Conservation (phyloP, 1,140 invertebrate genomes). For the Apis mellifera region Amel_HAv3.1 CM009939.2:4613501-4614000, state of each 20-base stretch:
- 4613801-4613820: background rate
- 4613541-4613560: background rate
- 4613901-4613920: slow-evolving; percentile 11
- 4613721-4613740: background rate
- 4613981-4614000: background rate
- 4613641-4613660: too few species aligned
- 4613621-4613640: too few species aligned
- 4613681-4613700: background rate
- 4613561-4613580: background rate
- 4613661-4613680: background rate
- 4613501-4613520: background rate
- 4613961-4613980: slow-evolving; percentile 7
- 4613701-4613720: background rate
- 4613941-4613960: slow-evolving; percentile 6
- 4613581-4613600: too few species aligned
- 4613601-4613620: too few species aligned
- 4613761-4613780: background rate
- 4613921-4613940: slow-evolving; percentile 1
- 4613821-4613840: background rate
- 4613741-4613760: background rate
- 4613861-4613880: background rate
- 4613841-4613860: background rate
- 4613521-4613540: background rate
- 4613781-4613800: background rate
- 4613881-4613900: slow-evolving; percentile 10